These are phyloP conservation scores for Cosmia pyralina DNA, from an alignment of 2,888 invertebrate species.

Conservation along the genomic window DNA sequence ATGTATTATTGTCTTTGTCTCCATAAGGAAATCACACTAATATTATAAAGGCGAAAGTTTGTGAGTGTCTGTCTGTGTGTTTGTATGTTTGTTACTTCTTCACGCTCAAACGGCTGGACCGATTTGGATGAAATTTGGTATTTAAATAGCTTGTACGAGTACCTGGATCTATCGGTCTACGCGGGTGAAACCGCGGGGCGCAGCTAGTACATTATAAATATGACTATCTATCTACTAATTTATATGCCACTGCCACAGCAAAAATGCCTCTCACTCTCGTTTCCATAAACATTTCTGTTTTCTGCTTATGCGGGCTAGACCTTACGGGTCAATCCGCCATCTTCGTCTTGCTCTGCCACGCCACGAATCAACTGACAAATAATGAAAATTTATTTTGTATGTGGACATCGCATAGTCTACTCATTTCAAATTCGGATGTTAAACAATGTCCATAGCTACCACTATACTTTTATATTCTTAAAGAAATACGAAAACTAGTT, in stretches of 20 bases:
- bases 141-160: too few relatives aligned
- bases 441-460: not conserved
- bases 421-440: constrained; percentile 5
- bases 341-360: not conserved
- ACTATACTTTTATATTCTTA: constrained; percentile 8
- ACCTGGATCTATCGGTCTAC: too few relatives aligned
- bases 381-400: not conserved
- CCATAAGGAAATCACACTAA: not conserved
- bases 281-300: not conserved
- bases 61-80: too few relatives aligned
- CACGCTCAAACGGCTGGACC: too few relatives aligned
- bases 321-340: not conserved
- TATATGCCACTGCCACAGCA: not conserved
- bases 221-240: not conserved
- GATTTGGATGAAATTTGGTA: too few relatives aligned
- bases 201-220: not conserved
- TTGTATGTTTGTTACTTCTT: too few relatives aligned
- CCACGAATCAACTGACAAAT: not conserved
- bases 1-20: not conserved
- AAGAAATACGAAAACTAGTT: constrained; percentile 24
- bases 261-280: not conserved
- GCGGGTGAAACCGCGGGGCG: too few relatives aligned
- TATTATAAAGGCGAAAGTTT: too few relatives aligned
- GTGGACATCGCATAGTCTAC: not conserved
- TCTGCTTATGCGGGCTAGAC: not conserved